These are phyloP conservation scores for Meiosimyza decipiens DNA, from an alignment of 2,888 invertebrate genomes.

Conservation along the genomic window DNA sequence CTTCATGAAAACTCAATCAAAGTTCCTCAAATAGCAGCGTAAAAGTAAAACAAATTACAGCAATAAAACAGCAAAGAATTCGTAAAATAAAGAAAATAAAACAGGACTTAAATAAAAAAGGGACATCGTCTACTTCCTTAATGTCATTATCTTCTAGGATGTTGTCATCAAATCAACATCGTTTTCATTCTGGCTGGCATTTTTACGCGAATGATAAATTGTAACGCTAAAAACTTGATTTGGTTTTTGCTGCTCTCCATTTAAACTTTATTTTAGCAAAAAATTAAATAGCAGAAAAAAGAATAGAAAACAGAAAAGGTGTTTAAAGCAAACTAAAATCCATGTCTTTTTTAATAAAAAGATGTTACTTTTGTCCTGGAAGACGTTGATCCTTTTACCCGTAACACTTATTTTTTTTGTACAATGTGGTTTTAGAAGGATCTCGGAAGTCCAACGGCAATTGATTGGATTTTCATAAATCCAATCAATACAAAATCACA, in stretches of 20 bases:
- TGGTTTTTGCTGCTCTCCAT: not conserved
- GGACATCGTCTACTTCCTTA: not conserved
- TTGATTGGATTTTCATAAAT: too few relatives aligned
- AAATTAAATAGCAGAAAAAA: too few relatives aligned
- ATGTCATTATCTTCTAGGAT: not conserved
- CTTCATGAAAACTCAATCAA: conserved; percentile 29
- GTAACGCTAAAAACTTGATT: not conserved
- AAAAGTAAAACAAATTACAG: conserved; percentile 17
- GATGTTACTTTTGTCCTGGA: too few relatives aligned
- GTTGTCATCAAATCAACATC: not conserved
- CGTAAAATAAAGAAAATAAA: conserved; percentile 1
- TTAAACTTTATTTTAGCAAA: not conserved
- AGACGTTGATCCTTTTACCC: too few relatives aligned
- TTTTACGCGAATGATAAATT: conserved; percentile 2
- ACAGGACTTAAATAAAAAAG: not conserved
- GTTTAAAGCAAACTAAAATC: too few relatives aligned
- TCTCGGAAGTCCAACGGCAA: too few relatives aligned
- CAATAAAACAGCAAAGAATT: conserved; percentile 8
- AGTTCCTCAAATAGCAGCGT: not conserved
- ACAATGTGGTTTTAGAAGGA: too few relatives aligned
- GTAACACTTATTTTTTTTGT: too few relatives aligned
- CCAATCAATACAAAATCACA: too few relatives aligned
- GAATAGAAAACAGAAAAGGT: too few relatives aligned
- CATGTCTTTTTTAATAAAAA: too few relatives aligned
- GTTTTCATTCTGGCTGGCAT: not conserved